Evolutionary conservation across 1,140 invertebrate genomes (phyloP).

Genomic region (Formica selysi): DNA sequence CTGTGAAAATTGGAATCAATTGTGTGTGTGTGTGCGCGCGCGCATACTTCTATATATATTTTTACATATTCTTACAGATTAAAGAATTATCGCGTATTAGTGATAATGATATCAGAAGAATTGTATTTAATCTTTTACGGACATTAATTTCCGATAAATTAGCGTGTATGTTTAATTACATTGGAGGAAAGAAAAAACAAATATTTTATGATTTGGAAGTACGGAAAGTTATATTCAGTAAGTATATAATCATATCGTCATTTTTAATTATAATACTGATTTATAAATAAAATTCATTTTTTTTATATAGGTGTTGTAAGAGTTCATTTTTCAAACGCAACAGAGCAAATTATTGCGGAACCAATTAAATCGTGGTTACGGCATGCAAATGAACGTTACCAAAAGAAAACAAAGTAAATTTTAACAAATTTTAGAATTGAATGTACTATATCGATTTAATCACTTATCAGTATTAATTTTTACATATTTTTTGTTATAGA

Average conservation of each 20-base stretch:
- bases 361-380: conserved; percentile 7
- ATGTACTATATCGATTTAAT: not conserved
- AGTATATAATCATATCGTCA: not conserved
- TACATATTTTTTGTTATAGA: not conserved
- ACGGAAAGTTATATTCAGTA: conserved; percentile 36
- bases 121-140: conserved; percentile 11
- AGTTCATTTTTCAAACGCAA: not conserved
- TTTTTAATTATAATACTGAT: not conserved
- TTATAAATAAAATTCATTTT: conserved; percentile 8
- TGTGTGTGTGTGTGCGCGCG: not conserved
- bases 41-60: not conserved
- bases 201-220: conserved; percentile 16
- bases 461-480: too few species aligned
- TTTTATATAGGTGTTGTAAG: conserved; percentile 13
- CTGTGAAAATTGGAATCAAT: not conserved
- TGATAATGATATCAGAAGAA: not conserved
- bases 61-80: conserved; percentile 3
- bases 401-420: conserved; percentile 15
- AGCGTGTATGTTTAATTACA: conserved; percentile 4
- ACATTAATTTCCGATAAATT: not conserved
- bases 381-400: conserved; percentile 13
- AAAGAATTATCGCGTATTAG: conserved; percentile 13
- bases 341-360: not conserved
- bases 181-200: conserved; percentile 6
- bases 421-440: not conserved